Percentiles rank a stretch among this genome's conserved stretches.
These are phyloP conservation scores for Ameiurus melas DNA, from an alignment of 2,113 vertebrate genomes.

Conservation along the genomic window DNA sequence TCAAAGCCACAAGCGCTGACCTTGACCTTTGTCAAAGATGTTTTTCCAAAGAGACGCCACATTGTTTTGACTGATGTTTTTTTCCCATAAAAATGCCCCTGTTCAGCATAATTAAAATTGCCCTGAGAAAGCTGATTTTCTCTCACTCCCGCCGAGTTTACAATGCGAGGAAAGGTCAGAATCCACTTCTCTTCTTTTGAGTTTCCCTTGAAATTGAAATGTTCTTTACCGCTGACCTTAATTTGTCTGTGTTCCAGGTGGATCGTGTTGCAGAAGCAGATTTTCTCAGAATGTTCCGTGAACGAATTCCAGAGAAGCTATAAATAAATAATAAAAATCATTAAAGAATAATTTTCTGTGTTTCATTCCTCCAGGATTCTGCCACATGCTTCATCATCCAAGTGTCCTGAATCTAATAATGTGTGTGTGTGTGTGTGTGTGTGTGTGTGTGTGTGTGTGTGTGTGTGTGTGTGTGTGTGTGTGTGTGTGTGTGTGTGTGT, in stretches of 20 bases:
- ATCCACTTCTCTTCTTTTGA: conserved; percentile 27
- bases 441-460: conserved; percentile 1
- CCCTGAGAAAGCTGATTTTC: conserved; percentile 30
- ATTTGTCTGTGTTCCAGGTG: background rate
- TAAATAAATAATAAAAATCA: conserved; percentile 11
- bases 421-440: background rate
- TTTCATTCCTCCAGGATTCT: background rate
- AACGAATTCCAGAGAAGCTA: background rate
- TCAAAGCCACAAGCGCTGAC: conserved; percentile 7
- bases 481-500: conserved; percentile 2
- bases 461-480: conserved; percentile 13
- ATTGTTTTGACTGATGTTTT: conserved; percentile 37
- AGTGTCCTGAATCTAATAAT: conserved; percentile 2
- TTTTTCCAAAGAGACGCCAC: conserved; percentile 25
- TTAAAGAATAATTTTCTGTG: background rate
- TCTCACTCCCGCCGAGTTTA: conserved; percentile 32
- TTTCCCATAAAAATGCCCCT: conserved; percentile 9
- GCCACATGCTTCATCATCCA: background rate
- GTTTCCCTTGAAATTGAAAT: conserved; percentile 4
- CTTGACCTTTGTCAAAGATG: conserved; percentile 49
- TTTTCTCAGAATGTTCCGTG: background rate
- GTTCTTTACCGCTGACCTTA: conserved; percentile 30
- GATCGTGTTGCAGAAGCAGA: conserved; percentile 28
- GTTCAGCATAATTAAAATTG: conserved; percentile 43
- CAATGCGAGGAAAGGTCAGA: conserved; percentile 53